Base-by-base conservation (phyloP, 2,888 invertebrate species). In the Acronicta aceris region DNA sequence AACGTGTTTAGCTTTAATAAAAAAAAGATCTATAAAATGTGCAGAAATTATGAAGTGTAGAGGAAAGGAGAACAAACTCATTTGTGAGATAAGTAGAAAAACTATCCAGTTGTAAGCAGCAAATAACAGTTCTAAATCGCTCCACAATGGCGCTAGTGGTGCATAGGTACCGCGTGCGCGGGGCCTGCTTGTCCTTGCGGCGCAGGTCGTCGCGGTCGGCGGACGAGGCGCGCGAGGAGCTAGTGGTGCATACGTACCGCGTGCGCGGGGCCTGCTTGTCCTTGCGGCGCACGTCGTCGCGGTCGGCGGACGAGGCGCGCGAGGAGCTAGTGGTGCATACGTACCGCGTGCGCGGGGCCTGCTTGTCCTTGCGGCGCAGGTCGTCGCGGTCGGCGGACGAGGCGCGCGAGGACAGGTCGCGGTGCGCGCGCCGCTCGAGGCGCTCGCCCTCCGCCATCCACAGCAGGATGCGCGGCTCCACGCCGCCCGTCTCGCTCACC, bases 401-500 rank as follows among this genome's bases (percentile, higher is more conserved):
- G 61, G 79, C 89, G 13, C 90, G 81, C 55, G 77, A 4, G 4
- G 21, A 67, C 47, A 74, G 81, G 52, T 80, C 79, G 61, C 84
- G 74, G 59, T 72, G 69, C 67, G 60, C 63, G 36, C 71, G 53
- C 5, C 71, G 59, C 74, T 51, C 50, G 3, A 17, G 6, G 4
- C 51, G 51, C 41, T 51, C 51, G 30, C 41, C 89, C 77, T 91
- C 91, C 15, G 91, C 90, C 43, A 93, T 87, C 94, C 93, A 93
- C 79, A 88, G 84, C 81, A 93, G 85, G 65, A 93, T 83, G 64
- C 92, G 87, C 45, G 89, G 89, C 82, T 89, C 90, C 55, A 82
- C 85, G 68, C 80, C 81, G 45, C 55, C 58, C 38, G 53, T 13
- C 79, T 96, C 96, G 62, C 96, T 96, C 58, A 97, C 96, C 50